Evolutionary conservation across 2,888 invertebrate genomes (phyloP), one percentile per base, ranked within the genome.

Genomic region (Leptinotarsa peninsularis): DNA sequence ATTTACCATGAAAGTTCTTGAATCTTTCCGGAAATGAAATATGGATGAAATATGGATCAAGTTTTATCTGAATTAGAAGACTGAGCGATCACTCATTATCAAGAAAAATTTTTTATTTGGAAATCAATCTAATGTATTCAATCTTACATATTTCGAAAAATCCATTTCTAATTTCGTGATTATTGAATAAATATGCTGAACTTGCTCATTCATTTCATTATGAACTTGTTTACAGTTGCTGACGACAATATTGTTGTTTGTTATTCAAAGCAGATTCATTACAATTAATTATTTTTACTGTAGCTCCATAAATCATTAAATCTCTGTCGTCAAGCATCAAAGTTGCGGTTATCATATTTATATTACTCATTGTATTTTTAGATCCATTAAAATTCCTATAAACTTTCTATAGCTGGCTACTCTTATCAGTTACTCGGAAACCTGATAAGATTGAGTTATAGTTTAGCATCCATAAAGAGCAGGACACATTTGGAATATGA

Each of bases 361-460:
- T 27, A 63, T 63, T 63, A 43, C 63, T 63, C 63, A 63, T 33
- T 63, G 63, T 33, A 43, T 63, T 63, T 43, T 63, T 63, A 27
- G 27, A 63, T 43, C 63, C 63, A 63, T 63, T 43, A 63, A 43
- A 33, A 33, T 43, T 17, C 27, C 43, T 63, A 63, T 63, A n/a
- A 63, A 63, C 63, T 33, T 4, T 43, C 63, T 63, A 33, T n/a
- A n/a, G 15, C 27, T n/a, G 33, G n/a, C 17, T 63, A 63, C 3
- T 63, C 63, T 63, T 43, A 63, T 63, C 63, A 63, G 17, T 33
- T 63, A 33, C 63, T 63, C 15, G 60, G 60, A 60, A 60, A 60
- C 27, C 21, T 33, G 63, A 63, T 63, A 33, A 63, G 63, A 43
- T 63, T 63, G 14, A 27, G 63, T 43, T 33, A n/a, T n/a, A 33